These are phyloP conservation scores for Chaetops frenatus DNA, from an alignment of 2,113 vertebrate genomes.

Conservation along the genomic window DNA sequence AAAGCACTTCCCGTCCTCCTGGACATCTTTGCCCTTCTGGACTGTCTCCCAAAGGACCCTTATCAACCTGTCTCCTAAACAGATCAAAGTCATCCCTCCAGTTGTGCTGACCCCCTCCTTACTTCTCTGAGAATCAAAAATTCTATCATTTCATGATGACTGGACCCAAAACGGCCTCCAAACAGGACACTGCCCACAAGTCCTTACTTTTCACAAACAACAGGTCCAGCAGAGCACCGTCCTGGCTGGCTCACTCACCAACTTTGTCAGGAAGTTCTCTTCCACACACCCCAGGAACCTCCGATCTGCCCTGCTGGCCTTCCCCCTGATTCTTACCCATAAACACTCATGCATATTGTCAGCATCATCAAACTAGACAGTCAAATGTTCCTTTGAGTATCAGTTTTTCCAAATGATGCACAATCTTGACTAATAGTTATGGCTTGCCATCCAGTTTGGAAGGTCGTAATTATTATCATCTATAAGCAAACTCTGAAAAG, in stretches of 20 bases:
- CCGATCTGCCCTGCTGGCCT: not conserved
- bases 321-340: not conserved
- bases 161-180: not conserved
- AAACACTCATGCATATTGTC: accelerated
- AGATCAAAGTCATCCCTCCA: not conserved
- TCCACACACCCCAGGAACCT: not conserved
- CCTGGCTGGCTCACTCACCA: not conserved
- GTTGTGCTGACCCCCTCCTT: not conserved
- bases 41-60: not conserved
- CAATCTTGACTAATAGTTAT: not conserved
- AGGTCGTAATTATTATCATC: not conserved
- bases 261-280: not conserved
- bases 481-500: not conserved
- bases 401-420: not conserved
- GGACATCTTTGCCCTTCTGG: not conserved
- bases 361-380: not conserved
- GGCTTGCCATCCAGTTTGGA: not conserved
- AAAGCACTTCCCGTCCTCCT: not conserved
- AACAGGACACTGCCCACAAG: not conserved
- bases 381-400: not conserved
- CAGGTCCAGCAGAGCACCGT: not conserved
- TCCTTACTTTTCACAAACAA: not conserved
- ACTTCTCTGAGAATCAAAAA: not conserved
- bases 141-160: not conserved
- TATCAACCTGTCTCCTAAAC: not conserved